Evolutionary conservation across 1,140 invertebrate species (phyloP).

Genomic region (Acromyrmex charruanus): DNA sequence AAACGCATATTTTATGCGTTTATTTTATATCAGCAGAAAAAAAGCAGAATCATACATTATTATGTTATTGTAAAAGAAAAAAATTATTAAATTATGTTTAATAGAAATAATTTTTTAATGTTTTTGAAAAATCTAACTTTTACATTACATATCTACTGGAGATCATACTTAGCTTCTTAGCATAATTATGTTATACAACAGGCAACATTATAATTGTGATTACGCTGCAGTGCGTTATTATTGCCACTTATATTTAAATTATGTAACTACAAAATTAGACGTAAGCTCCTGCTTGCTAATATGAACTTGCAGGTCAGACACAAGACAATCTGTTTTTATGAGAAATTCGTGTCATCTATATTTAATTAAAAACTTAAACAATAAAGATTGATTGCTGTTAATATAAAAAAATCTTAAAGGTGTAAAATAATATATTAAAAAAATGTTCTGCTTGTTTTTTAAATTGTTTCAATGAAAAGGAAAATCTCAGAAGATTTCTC

Average conservation of each 20-base stretch:
- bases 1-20: slow-evolving; percentile 7
- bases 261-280: not conserved
- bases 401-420: slow-evolving; percentile 1
- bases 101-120: not conserved
- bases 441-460: not conserved
- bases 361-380: slow-evolving; percentile 11
- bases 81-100: not conserved
- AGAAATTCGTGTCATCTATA: not conserved
- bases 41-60: not conserved
- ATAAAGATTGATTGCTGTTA: not conserved
- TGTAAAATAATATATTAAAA: not conserved
- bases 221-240: not conserved
- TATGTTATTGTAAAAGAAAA: not conserved
- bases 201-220: not conserved
- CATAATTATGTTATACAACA: slow-evolving; percentile 2
- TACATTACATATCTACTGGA: not conserved
- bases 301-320: not conserved
- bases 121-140: not conserved
- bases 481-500: not conserved
- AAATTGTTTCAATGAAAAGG: not conserved
- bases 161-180: not conserved
- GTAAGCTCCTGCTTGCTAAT: not conserved
- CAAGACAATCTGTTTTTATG: not conserved
- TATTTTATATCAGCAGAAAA: not conserved
- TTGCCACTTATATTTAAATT: slow-evolving; percentile 16